Evolutionary conservation across 2,888 invertebrate genomes (phyloP).

Genomic region (Luffia ferchaultella): DNA sequence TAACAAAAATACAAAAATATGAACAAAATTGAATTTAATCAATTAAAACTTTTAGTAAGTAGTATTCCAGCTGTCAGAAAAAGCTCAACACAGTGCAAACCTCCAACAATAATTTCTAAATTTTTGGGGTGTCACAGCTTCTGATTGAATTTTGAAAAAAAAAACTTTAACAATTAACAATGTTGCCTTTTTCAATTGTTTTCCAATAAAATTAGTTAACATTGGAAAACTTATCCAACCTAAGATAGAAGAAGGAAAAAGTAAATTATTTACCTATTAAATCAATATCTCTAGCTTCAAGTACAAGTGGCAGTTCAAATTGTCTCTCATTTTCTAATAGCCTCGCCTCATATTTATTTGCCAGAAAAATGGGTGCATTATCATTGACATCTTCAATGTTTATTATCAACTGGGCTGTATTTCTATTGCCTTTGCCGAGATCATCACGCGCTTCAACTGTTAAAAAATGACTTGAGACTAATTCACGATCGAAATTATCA

Average conservation of each 20-base stretch:
- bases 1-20: background rate
- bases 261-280: conserved; percentile 81
- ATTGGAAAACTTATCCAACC: too few relatives aligned
- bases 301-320: conserved; percentile 77
- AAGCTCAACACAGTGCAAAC: too few relatives aligned
- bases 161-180: too few relatives aligned
- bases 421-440: conserved; percentile 78
- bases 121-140: too few relatives aligned
- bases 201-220: too few relatives aligned
- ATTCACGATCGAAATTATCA: conserved; percentile 85
- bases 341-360: conserved; percentile 82
- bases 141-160: too few relatives aligned
- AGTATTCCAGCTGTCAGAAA: too few relatives aligned
- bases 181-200: too few relatives aligned
- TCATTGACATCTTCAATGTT: conserved; percentile 90
- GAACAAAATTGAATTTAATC: too few relatives aligned
- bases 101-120: too few relatives aligned
- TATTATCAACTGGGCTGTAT: conserved; percentile 83
- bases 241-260: too few relatives aligned
- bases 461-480: conserved; percentile 82
- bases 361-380: conserved; percentile 85
- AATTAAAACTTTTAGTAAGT: too few relatives aligned
- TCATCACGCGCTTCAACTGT: conserved; percentile 92
- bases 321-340: conserved; percentile 82
- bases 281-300: conserved; percentile 87